Conservation (phyloP, 2,113 vertebrate genomes). For the Crocuta crocuta region DNA sequence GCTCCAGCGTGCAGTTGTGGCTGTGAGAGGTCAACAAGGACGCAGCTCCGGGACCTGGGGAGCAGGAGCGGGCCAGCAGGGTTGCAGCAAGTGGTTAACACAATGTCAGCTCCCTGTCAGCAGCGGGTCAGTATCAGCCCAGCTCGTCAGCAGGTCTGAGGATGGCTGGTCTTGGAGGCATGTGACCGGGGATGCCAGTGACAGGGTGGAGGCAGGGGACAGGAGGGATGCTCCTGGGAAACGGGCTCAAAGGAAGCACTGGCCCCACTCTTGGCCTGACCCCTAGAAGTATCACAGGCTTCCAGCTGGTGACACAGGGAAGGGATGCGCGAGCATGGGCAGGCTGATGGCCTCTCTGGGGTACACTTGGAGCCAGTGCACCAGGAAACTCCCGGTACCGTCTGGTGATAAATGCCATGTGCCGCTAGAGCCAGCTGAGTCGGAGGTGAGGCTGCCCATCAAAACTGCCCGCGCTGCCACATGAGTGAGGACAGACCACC, state of each 20-base stretch:
- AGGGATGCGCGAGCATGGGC: neutral
- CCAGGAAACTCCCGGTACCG: neutral
- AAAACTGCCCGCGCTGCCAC: accelerated
- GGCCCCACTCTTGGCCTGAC: neutral
- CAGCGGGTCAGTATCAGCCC: neutral
- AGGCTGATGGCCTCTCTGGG: neutral
- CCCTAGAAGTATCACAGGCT: neutral
- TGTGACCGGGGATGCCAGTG: neutral
- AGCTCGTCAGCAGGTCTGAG: neutral
- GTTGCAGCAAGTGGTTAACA: neutral
- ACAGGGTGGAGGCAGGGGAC: neutral
- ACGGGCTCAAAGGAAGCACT: neutral
- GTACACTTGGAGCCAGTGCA: neutral
- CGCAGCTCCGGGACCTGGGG: neutral
- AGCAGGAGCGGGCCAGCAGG: neutral
- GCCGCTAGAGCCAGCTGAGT: neutral
- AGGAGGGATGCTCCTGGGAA: neutral
- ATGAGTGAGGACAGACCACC: accelerated
- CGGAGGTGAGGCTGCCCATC: neutral
- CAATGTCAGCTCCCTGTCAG: too few relatives aligned
- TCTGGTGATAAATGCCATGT: accelerated
- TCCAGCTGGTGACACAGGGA: neutral
- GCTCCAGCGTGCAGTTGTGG: too few relatives aligned
- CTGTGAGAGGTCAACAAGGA: neutral
- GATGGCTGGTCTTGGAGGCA: neutral